phyloP scores from a whole-genome alignment of 2,113 vertebrate species.

The Actenoides lindsayi region DNA sequence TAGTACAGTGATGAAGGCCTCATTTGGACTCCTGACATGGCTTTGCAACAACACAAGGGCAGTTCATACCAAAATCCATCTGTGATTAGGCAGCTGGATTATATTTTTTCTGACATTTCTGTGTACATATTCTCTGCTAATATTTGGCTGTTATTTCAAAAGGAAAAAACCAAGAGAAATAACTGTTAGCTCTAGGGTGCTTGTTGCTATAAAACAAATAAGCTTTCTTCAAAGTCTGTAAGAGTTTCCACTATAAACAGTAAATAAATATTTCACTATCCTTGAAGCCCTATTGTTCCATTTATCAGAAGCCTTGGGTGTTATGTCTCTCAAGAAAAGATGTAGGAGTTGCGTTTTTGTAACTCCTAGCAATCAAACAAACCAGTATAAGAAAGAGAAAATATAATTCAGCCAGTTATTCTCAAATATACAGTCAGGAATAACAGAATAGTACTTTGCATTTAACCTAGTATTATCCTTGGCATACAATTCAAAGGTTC shows the following conservation, averaged over 20 bases:
- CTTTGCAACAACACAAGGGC: background rate
- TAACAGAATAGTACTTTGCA: background rate
- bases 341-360: background rate
- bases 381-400: background rate
- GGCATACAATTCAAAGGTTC: background rate
- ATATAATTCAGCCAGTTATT: background rate
- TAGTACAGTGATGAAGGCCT: rapidly evolving
- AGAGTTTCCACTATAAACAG: background rate
- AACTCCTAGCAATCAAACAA: background rate
- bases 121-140: background rate
- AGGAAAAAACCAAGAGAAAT: background rate
- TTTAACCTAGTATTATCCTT: background rate
- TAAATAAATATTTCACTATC: constrained; percentile 37
- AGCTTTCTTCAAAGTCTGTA: background rate
- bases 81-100: background rate
- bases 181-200: background rate
- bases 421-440: background rate
- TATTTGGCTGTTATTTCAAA: background rate
- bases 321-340: background rate
- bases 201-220: constrained; percentile 38
- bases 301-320: background rate
- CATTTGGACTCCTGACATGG: background rate
- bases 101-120: background rate
- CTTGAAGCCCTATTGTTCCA: background rate
- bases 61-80: background rate